phyloP scores from a whole-genome alignment of 2,113 vertebrate genomes.

The Larimichthys polyactis region DNA sequence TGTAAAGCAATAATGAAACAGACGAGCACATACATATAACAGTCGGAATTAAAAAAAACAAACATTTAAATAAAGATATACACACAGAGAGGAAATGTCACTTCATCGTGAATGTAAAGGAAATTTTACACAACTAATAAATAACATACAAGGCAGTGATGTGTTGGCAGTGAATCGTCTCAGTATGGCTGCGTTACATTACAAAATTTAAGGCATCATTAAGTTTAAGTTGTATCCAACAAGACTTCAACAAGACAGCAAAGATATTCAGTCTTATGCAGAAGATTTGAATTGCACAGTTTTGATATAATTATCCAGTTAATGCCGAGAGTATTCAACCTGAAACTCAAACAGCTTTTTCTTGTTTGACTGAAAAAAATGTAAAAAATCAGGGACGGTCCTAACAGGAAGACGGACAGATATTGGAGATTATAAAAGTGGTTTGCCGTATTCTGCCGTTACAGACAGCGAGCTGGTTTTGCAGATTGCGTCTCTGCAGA shows the following conservation, averaged over 20 bases:
- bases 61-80: constrained; percentile 14
- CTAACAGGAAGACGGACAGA: background rate
- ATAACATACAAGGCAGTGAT: constrained; percentile 24
- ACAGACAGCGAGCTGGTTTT: no score
- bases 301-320: background rate
- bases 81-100: constrained; percentile 11
- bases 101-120: background rate
- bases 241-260: background rate
- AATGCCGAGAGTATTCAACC: background rate
- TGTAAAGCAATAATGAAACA: constrained; percentile 48
- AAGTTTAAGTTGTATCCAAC: background rate
- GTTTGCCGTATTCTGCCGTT: background rate
- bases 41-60: constrained; percentile 38
- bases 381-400: no score
- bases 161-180: constrained; percentile 1
- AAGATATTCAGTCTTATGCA: background rate
- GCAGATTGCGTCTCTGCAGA: no score
- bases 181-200: background rate
- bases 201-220: constrained; percentile 1
- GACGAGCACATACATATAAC: constrained; percentile 16
- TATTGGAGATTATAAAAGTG: background rate
- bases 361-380: background rate
- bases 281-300: background rate
- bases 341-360: background rate
- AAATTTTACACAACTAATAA: constrained; percentile 41